phyloP scores from a whole-genome alignment of 2,113 vertebrate species.

The Paradoxurus hermaphroditus region DNA sequence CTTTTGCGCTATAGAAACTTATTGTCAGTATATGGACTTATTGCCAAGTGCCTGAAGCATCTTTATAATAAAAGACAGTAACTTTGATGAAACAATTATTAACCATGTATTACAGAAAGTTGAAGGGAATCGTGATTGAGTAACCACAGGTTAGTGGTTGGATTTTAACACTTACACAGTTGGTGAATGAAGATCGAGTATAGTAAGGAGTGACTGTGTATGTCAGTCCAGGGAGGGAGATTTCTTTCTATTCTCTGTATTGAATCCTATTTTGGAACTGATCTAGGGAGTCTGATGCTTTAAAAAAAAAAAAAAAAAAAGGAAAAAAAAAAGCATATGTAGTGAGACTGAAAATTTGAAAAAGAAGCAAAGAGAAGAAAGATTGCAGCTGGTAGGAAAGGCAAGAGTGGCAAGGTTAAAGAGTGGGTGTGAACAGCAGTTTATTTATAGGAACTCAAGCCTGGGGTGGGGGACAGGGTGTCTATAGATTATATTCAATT shows the following conservation, averaged over 20 bases:
- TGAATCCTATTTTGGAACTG: slow-evolving; percentile 75
- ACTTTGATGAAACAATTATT: slow-evolving; percentile 89
- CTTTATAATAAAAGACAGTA: slow-evolving; percentile 87
- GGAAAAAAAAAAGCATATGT: slow-evolving; percentile 63
- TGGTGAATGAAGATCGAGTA: slow-evolving; percentile 71
- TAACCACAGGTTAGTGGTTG: slow-evolving; percentile 84
- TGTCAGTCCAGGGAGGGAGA: slow-evolving; percentile 70
- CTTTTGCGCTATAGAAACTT: slow-evolving; percentile 82
- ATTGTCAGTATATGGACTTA: slow-evolving; percentile 85
- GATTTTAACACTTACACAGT: slow-evolving; percentile 85
- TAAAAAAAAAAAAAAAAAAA: background rate
- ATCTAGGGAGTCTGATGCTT: slow-evolving; percentile 78
- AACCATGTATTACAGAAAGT: slow-evolving; percentile 86
- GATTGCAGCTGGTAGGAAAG: slow-evolving; percentile 78
- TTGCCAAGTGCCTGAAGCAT: slow-evolving; percentile 86
- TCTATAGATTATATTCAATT: slow-evolving; percentile 79
- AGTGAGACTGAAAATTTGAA: slow-evolving; percentile 74
- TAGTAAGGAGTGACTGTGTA: slow-evolving; percentile 53
- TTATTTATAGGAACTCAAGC: slow-evolving; percentile 82
- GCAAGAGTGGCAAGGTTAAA: slow-evolving; percentile 78
- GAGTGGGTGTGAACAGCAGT: slow-evolving; percentile 81
- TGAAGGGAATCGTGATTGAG: slow-evolving; percentile 84
- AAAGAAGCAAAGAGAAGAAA: slow-evolving; percentile 73
- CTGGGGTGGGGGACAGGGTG: slow-evolving; percentile 66
- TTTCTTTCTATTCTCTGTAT: slow-evolving; percentile 81